Conservation (phyloP, 2,113 vertebrate species). For the Paramisgurnus dabryanus region DNA sequence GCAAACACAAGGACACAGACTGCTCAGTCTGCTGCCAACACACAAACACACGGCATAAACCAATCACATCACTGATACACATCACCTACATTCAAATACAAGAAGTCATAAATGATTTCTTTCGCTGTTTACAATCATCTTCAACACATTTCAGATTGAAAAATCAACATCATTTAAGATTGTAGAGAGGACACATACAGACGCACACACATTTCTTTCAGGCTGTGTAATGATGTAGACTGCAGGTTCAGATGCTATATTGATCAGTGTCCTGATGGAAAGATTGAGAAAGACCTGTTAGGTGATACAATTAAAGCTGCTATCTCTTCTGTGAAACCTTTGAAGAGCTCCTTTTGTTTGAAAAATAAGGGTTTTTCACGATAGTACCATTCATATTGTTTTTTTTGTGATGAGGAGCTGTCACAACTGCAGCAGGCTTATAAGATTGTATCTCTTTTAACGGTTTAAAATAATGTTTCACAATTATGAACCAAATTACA, state of each 20-base stretch:
- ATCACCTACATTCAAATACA: neutral
- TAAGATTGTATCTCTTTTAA: no score
- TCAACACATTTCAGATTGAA: neutral
- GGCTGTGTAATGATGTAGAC: conserved; percentile 64
- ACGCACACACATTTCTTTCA: conserved; percentile 39
- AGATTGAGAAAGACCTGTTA: conserved; percentile 59
- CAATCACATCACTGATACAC: neutral
- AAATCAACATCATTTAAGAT: neutral
- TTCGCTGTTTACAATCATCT: neutral
- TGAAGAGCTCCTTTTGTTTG: conserved; percentile 43
- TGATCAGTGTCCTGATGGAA: conserved; percentile 63
- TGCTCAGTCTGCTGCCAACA: conserved; percentile 36
- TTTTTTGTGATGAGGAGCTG: no score
- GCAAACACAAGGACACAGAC: conserved; percentile 69
- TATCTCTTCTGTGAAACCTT: conserved; percentile 57
- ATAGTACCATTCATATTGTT: neutral
- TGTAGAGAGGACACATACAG: conserved; percentile 32
- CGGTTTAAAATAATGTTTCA: neutral
- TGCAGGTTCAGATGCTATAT: conserved; percentile 63
- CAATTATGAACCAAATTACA: neutral
- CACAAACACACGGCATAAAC: conserved; percentile 25
- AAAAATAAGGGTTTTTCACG: neutral
- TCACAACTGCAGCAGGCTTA: no score
- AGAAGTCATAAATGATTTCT: neutral
- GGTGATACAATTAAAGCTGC: conserved; percentile 59